These are phyloP conservation scores for Mesorhabditis sp. DNA, from an alignment of 2,888 invertebrate species.

Conservation along the genomic window DNA sequence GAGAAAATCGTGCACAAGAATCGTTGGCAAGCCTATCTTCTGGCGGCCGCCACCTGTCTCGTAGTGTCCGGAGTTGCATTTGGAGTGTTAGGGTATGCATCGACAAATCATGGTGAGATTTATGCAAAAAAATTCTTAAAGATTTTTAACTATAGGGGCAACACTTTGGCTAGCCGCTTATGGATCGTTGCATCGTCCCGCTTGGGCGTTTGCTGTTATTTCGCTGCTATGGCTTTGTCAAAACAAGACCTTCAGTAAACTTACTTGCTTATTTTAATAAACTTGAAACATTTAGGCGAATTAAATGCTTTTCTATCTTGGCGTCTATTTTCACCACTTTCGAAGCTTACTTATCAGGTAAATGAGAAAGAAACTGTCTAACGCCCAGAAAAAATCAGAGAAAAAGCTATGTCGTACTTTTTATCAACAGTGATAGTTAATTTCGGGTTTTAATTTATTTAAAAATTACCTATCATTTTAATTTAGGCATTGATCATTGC, in stretches of 20 bases:
- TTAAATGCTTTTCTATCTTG: conserved; percentile 41
- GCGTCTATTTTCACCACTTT: conserved; percentile 50
- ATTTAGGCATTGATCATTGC: conserved; percentile 15
- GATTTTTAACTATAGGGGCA: neutral
- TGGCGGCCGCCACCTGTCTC: neutral
- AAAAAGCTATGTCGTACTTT: too few relatives aligned
- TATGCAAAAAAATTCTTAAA: neutral
- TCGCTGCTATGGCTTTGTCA: conserved; percentile 37
- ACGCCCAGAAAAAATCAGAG: too few relatives aligned
- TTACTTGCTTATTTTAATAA: neutral
- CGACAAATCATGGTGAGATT: neutral
- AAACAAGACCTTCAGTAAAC: conserved; percentile 30
- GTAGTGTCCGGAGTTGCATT: neutral
- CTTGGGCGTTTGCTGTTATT: conserved; percentile 45
- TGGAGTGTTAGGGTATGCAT: neutral
- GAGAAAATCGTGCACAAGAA: neutral
- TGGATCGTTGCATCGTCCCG: conserved; percentile 42
- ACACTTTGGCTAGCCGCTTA: conserved; percentile 35
- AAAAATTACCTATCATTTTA: too few relatives aligned
- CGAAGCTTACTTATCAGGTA: conserved; percentile 37
- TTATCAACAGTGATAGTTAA: too few relatives aligned
- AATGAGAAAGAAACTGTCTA: too few relatives aligned
- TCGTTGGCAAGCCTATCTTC: neutral
- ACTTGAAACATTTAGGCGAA: conserved; percentile 19
- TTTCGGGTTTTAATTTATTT: too few relatives aligned